Evolutionary conservation across 2,113 vertebrate genomes (phyloP), one percentile per base, ranked within the genome.

Genomic region (Clarias batrachus): DNA sequence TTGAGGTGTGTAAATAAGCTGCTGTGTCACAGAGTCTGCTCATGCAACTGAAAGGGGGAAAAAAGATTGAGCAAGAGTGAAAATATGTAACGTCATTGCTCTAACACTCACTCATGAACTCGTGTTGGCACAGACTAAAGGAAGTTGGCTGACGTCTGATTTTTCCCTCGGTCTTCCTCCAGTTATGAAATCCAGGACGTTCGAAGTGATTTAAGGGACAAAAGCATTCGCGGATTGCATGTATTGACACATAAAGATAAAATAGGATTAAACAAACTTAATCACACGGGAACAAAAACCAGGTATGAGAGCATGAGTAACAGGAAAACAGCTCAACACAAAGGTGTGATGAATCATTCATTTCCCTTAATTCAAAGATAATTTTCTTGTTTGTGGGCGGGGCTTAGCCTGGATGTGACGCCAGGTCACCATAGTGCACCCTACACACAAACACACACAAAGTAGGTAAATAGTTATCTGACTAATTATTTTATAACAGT

Each of bases 171-270:
- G 41, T 25, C 54, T 82, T 82, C 81, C 81, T 82, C n/a, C 14
- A 3, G 48, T 82, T 82, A 82, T 82, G 81, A 82, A 82, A 82
- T 82, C 60, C 60, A 52, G 25, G 48, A 48, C 65, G 19, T 65
- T 82, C 0, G 27, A 65, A 7, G 13, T 14, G 21, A 4, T n/a
- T 82, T 65, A 16, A n/a, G 13, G 21, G 2, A 76, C 12, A 23
- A 13, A 77, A 6, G 12, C 2, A 48, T 54, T 77, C 13, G 54
- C 13, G n/a, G 14, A 16, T 54, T 30, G 9, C 41, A 54, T 21
- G 5, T 7, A 48, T 1, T 48, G 1, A 25, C 30, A 71, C 17
- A 33, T 0, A 37, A 19, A 71, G 10, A 30, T 0, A 21, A 11
- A 37, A 11, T 10, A 65, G 25, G 62, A 65, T 12, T 48, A 48